Conservation (phyloP, 2,888 invertebrate genomes). For the Labia minor region DNA sequence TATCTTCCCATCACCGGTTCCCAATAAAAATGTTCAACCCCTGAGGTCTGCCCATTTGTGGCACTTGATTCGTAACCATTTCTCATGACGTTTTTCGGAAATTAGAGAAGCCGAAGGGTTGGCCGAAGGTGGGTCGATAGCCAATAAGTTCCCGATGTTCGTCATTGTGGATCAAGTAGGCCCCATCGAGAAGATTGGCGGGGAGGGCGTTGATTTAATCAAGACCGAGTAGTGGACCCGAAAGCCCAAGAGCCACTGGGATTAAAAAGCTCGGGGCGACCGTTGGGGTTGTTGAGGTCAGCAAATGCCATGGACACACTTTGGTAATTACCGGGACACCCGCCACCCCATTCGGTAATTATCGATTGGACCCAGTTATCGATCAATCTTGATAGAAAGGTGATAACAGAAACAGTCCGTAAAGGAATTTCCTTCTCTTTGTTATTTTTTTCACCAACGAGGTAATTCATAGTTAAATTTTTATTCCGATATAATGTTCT, state of each 20-base stretch:
- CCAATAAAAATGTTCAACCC: too few species aligned
- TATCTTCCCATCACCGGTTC: too few species aligned
- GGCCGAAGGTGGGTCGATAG: not conserved
- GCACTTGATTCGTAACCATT: too few species aligned
- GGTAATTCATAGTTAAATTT: too few species aligned
- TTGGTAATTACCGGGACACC: not conserved
- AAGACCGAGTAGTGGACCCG: not conserved
- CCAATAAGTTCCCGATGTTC: not conserved
- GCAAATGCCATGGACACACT: not conserved
- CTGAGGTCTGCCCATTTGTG: too few species aligned
- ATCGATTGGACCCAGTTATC: not conserved
- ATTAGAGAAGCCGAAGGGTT: too few species aligned
- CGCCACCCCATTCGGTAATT: not conserved
- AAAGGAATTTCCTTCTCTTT: not conserved
- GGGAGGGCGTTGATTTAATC: not conserved
- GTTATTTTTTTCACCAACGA: too few species aligned
- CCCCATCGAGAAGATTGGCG: not conserved
- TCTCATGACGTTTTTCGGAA: too few species aligned
- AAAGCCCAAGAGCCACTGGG: not conserved
- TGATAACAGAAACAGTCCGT: not conserved
- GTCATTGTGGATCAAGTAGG: not conserved
- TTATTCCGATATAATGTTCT: too few species aligned
- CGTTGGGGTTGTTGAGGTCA: not conserved
- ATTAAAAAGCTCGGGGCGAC: constrained; percentile 1
- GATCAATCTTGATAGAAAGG: not conserved